Evolutionary conservation across 2,113 vertebrate species (phyloP).

Genomic region (Crocuta crocuta): DNA sequence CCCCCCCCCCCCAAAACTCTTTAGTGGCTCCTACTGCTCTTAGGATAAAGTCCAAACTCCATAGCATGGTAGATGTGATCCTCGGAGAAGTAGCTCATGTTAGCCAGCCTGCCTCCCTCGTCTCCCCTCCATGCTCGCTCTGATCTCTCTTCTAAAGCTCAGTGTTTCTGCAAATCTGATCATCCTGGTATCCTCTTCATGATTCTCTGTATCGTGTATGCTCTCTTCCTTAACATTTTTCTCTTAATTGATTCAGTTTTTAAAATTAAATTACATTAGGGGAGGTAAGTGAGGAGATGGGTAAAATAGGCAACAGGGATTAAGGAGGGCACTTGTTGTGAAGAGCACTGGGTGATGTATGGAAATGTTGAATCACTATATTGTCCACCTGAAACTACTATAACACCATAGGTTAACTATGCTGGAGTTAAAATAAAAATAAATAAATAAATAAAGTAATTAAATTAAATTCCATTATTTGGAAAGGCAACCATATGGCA

Average conservation of each 20-base stretch:
- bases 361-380: background rate
- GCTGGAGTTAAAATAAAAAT: background rate
- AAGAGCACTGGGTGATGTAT: background rate
- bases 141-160: background rate
- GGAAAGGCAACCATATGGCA: background rate
- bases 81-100: background rate
- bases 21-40: background rate
- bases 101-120: background rate
- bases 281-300: background rate
- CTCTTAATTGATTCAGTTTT: background rate
- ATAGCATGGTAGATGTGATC: background rate
- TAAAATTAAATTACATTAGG: background rate
- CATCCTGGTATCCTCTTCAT: background rate
- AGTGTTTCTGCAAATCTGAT: background rate
- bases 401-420: background rate
- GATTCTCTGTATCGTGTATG: background rate
- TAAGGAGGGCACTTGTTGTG: background rate
- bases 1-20: background rate
- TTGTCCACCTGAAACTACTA: background rate
- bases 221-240: background rate
- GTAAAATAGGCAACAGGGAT: background rate
- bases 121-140: background rate
- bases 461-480: slow-evolving; percentile 9
- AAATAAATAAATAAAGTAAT: background rate
- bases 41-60: background rate